Base-by-base conservation (phyloP, 2,888 invertebrate species). In the Hydropsyche betteni region DNA sequence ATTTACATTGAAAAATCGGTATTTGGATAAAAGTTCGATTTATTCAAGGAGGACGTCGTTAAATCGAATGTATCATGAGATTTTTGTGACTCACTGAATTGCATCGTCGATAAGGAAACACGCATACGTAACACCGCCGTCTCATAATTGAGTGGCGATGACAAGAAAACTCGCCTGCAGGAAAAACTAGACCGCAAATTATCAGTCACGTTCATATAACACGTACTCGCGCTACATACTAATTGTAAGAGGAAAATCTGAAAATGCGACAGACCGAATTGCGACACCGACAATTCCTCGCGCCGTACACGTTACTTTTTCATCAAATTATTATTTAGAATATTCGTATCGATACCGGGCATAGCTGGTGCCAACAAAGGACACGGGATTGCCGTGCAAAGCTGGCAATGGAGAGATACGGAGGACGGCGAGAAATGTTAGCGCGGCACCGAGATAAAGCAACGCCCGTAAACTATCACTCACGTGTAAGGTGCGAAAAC, bases 401-500 rank as follows among this genome's bases (percentile, higher is more conserved):
- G 12, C 7, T 12, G 14, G 5, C 53, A 34, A 68, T 14, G 14
- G 33, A 69, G 12, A 69, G 70, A 70, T 70, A 70, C 70, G 53
- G 53, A 14, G 10, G n/a, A 12, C 14, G 6, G 12, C 16, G 34
- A 50, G 51, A 34, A 70, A 34, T 70, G 70, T 51, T 44, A 53
- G 53, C 33, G 34, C 12, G 52, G 53, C 34, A 16, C 16, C 8
- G 51, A 52, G 51, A 51, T 51, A 70, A 70, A 53, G 52, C 70
- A 16, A 53, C 24, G 53, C 14, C 70, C 70, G 70, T 70, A 70
- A 70, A 70, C 24, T 33, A 70, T 53, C 36, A 52, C 70, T 70
- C 53, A 52, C 70, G 70, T 70, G 70, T 70, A 70, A 70, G 70
- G 70, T 70, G 70, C 70, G 70, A 70, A 70, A 44, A 70, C 33